A percentile compares a stretch with the other conserved stretches of the same genome.
phyloP scores from a whole-genome alignment of 2,888 invertebrate species.

The Amphipoea lucens region DNA sequence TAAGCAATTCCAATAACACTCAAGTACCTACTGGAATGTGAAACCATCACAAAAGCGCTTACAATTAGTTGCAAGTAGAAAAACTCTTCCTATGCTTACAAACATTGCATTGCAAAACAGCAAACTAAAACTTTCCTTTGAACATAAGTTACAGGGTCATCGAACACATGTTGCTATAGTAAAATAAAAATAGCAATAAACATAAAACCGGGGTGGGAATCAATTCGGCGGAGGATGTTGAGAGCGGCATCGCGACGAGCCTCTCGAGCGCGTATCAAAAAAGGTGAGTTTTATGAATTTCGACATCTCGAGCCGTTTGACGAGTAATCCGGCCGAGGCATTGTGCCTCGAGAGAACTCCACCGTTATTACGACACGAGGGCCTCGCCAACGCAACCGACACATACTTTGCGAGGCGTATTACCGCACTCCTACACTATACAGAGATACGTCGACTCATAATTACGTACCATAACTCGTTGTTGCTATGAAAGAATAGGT shows the following conservation, averaged over 20 bases:
- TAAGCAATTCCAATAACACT: neutral
- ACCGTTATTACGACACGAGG: conserved; percentile 67
- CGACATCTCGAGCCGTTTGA: conserved; percentile 82
- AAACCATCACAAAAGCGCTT: neutral
- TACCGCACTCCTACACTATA: conserved; percentile 41
- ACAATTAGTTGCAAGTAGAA: conserved; percentile 1
- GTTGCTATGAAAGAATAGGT: neutral
- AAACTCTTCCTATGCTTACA: neutral
- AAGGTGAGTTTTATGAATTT: conserved; percentile 83
- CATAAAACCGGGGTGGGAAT: conserved; percentile 71
- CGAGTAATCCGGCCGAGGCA: conserved; percentile 82
- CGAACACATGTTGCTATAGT: conserved; percentile 43
- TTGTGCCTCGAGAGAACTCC: conserved; percentile 74
- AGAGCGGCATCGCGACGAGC: conserved; percentile 56
- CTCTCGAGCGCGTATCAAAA: conserved; percentile 73
- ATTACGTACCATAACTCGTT: conserved; percentile 21
- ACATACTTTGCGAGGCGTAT: conserved; percentile 69
- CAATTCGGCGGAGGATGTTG: conserved; percentile 73
- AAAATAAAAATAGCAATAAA: conserved; percentile 57
- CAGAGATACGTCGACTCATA: conserved; percentile 32
- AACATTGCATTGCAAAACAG: neutral
- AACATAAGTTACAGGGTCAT: conserved; percentile 11
- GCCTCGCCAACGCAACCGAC: conserved; percentile 68
- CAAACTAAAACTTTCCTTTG: conserved; percentile 13
- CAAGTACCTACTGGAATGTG: neutral